Evolutionary conservation across 2,888 invertebrate genomes (phyloP).

Genomic region (Lapara coniferarum): DNA sequence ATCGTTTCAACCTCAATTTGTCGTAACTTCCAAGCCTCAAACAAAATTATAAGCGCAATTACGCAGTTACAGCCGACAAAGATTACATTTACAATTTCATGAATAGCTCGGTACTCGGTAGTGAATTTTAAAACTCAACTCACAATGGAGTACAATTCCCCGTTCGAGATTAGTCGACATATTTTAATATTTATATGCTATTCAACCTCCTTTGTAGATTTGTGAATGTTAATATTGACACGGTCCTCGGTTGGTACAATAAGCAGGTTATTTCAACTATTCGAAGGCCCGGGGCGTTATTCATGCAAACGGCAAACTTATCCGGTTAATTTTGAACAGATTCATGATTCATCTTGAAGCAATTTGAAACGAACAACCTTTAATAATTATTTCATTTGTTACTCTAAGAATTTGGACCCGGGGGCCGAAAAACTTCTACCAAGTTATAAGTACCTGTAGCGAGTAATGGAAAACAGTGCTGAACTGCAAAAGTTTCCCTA

Average conservation of each 20-base stretch:
- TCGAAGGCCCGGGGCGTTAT: constrained; percentile 12
- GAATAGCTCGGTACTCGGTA: constrained; percentile 10
- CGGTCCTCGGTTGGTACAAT: constrained; percentile 38
- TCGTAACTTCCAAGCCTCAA: constrained; percentile 11
- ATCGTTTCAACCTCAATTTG: constrained; percentile 10
- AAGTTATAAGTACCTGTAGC: not conserved
- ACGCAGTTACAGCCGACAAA: constrained; percentile 8
- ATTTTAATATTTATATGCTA: constrained; percentile 31
- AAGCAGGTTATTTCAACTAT: constrained; percentile 29
- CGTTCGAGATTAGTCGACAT: constrained; percentile 26
- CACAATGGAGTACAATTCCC: constrained; percentile 15
- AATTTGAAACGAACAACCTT: constrained; percentile 27
- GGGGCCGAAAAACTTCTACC: not conserved
- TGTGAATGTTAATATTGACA: constrained; percentile 42
- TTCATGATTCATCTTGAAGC: constrained; percentile 34
- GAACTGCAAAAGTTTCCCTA: constrained; percentile 2
- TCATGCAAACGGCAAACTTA: constrained; percentile 2
- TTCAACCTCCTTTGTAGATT: constrained; percentile 37
- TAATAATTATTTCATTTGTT: constrained; percentile 18
- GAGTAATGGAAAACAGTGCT: constrained; percentile 2
- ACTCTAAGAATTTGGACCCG: constrained; percentile 1
- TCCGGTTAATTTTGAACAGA: constrained; percentile 29
- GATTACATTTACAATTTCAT: constrained; percentile 23
- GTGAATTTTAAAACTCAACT: constrained; percentile 18
- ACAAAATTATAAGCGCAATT: constrained; percentile 11